Percentiles rank a stretch among this genome's conserved stretches.
Evolutionary conservation across 2,888 invertebrate species (phyloP).

Genomic region (Gymnosoma rotundatum): DNA sequence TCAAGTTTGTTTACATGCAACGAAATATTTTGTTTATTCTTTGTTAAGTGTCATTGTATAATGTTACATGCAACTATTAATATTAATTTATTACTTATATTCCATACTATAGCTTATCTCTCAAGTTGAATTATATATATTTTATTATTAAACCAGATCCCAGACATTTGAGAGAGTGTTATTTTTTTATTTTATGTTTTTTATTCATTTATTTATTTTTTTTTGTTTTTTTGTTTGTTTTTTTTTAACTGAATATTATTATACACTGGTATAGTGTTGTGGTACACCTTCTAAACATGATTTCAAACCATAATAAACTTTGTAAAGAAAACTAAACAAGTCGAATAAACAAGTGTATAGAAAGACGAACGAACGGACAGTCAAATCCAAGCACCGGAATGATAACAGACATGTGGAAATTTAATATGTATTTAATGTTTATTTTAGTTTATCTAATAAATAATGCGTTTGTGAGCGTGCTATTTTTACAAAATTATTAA

Average conservation of each 20-base stretch:
- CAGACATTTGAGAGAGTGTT: slow-evolving; percentile 59
- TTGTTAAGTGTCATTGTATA: slow-evolving; percentile 24
- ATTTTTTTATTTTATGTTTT: no score
- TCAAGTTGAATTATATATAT: background rate
- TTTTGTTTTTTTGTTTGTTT: no score
- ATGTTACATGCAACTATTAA: background rate
- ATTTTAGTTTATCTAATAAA: slow-evolving; percentile 3
- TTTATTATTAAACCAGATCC: slow-evolving; percentile 49
- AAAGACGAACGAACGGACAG: slow-evolving; percentile 2
- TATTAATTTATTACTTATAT: no score
- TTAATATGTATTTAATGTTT: slow-evolving; percentile 25
- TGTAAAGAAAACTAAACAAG: background rate
- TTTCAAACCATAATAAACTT: slow-evolving; percentile 23
- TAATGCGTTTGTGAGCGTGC: no score
- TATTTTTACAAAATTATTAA: no score
- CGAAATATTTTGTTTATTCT: slow-evolving; percentile 21
- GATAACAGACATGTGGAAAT: slow-evolving; percentile 55
- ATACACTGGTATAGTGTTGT: slow-evolving; percentile 27
- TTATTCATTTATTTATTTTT: background rate
- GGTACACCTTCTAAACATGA: slow-evolving; percentile 38
- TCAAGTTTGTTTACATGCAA: slow-evolving; percentile 61
- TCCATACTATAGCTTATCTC: slow-evolving; percentile 3
- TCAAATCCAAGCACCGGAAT: slow-evolving; percentile 32
- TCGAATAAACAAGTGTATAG: background rate
- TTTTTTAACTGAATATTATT: slow-evolving; percentile 25